Conservation (phyloP, 1,140 invertebrate species). For the Papilio glaucus region DNA sequence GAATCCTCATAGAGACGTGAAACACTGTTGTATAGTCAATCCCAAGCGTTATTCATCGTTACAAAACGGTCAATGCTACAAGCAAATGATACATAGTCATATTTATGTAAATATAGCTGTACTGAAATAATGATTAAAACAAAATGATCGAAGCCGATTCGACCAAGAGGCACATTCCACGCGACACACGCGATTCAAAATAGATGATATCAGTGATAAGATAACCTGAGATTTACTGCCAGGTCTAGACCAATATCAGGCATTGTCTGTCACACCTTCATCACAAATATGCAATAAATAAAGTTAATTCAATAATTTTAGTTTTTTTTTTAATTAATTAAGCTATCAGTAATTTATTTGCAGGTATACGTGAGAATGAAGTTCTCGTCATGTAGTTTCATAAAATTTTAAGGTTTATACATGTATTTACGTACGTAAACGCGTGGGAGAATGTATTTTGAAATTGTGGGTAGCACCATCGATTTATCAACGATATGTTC, state of each 20-base stretch:
- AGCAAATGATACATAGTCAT: background rate
- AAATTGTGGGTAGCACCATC: background rate
- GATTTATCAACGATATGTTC: background rate
- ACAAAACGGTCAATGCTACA: too few species aligned
- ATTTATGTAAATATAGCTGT: too few species aligned
- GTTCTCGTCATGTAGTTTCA: background rate
- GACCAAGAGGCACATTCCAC: slow-evolving; percentile 1
- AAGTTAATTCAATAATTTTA: background rate
- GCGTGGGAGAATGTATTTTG: background rate
- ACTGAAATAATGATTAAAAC: background rate
- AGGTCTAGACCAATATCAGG: slow-evolving; percentile 13
- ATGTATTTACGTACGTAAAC: background rate
- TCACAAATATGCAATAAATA: background rate
- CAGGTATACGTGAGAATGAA: background rate
- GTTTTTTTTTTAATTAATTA: background rate
- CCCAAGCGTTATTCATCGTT: background rate
- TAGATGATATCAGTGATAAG: slow-evolving; percentile 28
- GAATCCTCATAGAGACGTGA: too few species aligned
- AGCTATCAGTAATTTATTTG: background rate
- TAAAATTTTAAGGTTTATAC: background rate
- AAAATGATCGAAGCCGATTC: background rate
- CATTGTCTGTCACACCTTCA: slow-evolving; percentile 3
- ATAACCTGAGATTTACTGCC: slow-evolving; percentile 22
- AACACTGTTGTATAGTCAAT: too few species aligned
- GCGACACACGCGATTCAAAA: slow-evolving; percentile 2